Evolutionary conservation across 2,113 vertebrate genomes (phyloP), one percentile per base, ranked within the genome.

Genomic region (Gasterosteus nipponicus): DNA sequence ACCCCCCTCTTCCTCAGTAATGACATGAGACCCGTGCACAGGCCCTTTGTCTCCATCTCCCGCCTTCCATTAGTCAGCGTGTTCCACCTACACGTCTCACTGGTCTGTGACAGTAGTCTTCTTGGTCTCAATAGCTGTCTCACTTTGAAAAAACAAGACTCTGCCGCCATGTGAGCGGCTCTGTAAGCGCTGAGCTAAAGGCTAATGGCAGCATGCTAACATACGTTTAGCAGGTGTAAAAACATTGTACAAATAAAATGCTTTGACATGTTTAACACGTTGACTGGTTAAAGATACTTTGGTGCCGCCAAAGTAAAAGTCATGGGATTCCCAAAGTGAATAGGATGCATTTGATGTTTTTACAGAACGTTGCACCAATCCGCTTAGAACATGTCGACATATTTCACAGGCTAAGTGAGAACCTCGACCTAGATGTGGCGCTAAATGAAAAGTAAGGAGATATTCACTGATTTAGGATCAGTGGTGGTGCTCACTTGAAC

Each of bases 1-100:
- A 84, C 77, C 84, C 22, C 22, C 77, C 62, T 76, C 74, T 74
- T 67, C 71, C 60, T 71, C 83, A 79, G 80, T 90, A 86, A 91
- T 82, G 76, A 83, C 88, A 87, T 80, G 78, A 89, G 84, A 73
- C 77, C 83, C 58, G 12, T 56, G 72, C 60, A 47, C 77, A 57
- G 73, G 77, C 69, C 80, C 75, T 91, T 86, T 87, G 80, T 89
- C 87, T 88, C 80, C 68, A 46, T 80, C 62, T 69, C 62, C 53
- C 72, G 62, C 70, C 71, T 86, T 86, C 89, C 77, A 81, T 87
- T 82, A 87, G 85, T 73, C 69, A 71, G 72, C 67, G 66, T 86
- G 73, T 73, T 82, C 74, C 73, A 65, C 38, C 61, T 73, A 73
- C 72, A 59, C n/a, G 12, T 87, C 57, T 80, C 76, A 62, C 62